Conservation (phyloP, 2,113 vertebrate species). For the Plestiodon gilberti region DNA sequence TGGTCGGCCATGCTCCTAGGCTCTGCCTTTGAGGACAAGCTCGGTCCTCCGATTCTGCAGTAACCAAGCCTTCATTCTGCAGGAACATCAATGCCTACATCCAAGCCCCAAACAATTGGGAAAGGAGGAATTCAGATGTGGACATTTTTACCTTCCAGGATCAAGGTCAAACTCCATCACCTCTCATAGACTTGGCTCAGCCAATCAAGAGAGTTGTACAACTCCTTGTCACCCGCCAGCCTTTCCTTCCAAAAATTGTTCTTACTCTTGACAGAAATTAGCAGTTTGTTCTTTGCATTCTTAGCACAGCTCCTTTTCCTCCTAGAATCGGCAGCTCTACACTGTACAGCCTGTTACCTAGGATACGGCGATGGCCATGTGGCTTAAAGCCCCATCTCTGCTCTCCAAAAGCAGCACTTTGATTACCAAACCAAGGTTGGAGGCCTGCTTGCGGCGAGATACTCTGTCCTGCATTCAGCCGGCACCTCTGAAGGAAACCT, state of each 20-base stretch:
- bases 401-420: conserved; percentile 1
- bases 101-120: not conserved
- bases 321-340: not conserved
- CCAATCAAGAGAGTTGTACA: not conserved
- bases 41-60: too few species aligned
- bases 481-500: not conserved
- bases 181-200: not conserved
- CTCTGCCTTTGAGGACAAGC: not conserved
- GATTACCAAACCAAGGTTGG: not conserved
- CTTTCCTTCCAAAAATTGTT: not conserved
- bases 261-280: conserved; percentile 17
- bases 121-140: not conserved
- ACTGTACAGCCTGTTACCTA: conserved; percentile 8
- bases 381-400: not conserved
- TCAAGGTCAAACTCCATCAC: not conserved
- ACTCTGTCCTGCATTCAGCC: too few species aligned
- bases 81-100: not conserved
- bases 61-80: not conserved
- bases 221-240: not conserved
- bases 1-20: not conserved
- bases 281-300: conserved; percentile 18
- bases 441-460: not conserved
- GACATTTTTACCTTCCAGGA: not conserved
- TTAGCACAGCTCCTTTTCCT: not conserved
- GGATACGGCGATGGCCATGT: conserved; percentile 9